These are phyloP conservation scores for Lepilemur ruficaudatus DNA, from an alignment of 2,797 vertebrate species.

Conservation along the genomic window DNA sequence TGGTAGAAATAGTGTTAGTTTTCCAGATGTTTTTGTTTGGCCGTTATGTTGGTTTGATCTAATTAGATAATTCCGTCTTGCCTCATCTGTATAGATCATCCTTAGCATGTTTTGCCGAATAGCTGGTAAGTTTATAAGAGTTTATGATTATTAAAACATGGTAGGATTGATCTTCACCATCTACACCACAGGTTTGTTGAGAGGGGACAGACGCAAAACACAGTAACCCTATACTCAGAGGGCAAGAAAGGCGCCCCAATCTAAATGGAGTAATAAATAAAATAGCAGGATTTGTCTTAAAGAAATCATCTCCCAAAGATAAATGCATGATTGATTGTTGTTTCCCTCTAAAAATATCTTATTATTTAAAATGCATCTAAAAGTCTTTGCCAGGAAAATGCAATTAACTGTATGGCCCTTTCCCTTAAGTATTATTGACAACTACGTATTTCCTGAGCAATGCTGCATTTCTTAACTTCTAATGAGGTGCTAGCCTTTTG, in stretches of 20 bases:
- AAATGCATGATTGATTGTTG: not conserved
- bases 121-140: not conserved
- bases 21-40: not conserved
- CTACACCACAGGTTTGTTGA: not conserved
- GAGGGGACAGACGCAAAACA: not conserved
- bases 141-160: not conserved
- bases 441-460: not conserved
- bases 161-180: not conserved
- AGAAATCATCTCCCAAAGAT: not conserved
- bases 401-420: not conserved
- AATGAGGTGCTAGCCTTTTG: not conserved
- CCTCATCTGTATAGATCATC: not conserved
- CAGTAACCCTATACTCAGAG: not conserved
- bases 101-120: not conserved
- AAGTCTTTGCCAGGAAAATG: not conserved
- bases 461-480: not conserved
- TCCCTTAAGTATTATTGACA: not conserved
- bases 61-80: not conserved
- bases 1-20: not conserved
- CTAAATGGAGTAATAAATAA: not conserved
- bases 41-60: not conserved
- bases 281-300: not conserved
- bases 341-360: constrained; percentile 22
- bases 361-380: not conserved
- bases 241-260: not conserved